A percentile compares a stretch with the other conserved stretches of the same genome.
Evolutionary conservation across 2,113 vertebrate species (phyloP).

Genomic region (Cervus canadensis): DNA sequence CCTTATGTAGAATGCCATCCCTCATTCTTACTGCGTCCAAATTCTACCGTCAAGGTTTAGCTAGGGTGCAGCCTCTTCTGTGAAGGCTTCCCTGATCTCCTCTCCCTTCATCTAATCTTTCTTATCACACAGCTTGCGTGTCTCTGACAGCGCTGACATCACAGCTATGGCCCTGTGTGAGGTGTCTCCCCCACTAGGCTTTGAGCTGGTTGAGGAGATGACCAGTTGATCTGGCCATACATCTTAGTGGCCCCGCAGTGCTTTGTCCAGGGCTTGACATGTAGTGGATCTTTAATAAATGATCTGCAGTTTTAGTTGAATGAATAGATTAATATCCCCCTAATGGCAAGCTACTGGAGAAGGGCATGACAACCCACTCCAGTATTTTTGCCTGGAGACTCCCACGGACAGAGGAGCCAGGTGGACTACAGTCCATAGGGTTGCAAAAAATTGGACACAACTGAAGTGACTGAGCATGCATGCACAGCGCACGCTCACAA

Average conservation of each 20-base stretch:
- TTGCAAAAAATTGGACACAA: neutral
- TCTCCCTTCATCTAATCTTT: neutral
- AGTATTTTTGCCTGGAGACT: neutral
- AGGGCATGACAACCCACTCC: neutral
- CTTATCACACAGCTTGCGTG: fast-evolving
- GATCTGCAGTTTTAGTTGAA: neutral
- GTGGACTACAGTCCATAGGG: neutral
- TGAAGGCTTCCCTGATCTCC: neutral
- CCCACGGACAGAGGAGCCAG: neutral
- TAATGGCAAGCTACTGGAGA: neutral
- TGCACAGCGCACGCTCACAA: neutral
- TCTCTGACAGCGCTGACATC: neutral
- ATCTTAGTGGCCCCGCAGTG: neutral
- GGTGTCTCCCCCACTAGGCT: neutral
- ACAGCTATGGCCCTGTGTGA: too few relatives aligned
- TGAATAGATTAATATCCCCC: neutral
- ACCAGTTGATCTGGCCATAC: neutral
- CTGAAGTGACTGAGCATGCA: neutral
- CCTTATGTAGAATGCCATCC: neutral
- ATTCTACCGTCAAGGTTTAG: neutral
- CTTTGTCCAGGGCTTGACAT: neutral
- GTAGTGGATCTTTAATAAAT: neutral
- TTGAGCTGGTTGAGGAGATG: too few relatives aligned
- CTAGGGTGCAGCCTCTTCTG: neutral
- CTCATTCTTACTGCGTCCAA: neutral